Base-by-base conservation (phyloP, 2,113 vertebrate genomes). In the Mus pahari region DNA sequence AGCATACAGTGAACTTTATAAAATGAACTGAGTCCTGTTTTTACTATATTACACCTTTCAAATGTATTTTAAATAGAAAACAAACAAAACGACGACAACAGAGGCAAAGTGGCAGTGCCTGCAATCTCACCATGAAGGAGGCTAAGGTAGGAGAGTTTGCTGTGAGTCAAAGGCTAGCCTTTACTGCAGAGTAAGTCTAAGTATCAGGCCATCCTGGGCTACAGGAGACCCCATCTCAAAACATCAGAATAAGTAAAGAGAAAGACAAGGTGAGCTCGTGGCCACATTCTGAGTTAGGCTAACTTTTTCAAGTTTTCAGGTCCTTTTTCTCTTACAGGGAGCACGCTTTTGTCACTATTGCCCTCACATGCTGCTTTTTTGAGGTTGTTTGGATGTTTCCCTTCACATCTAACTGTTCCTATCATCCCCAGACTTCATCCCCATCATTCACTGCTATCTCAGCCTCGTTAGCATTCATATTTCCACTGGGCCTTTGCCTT, bases 181-280 rank as follows among this genome's bases (percentile, higher is more conserved):
- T 66, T 42, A 62, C 42, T 86, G 1, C 42, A 20, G 11, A 17
- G 6, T 62, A 84, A 48, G 83, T 86, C 33, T 62, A 84, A 48
- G 83, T 86, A 20, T 48, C 28, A 7, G 28, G 26, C 31, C 11
- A 68, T 20, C 10, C 39, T 50, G 83, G 14, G 28, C 28, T 50
- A 86, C 42, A 66, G 19, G 62, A 86, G 33, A 66, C 60, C 39
- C 24, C 45, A 7, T 48, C 64, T 86, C 45, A 33, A 50, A 86
- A 86, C 62, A 68, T 22, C 64, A 68, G 20, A 36, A 22, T 68
- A 86, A 68, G 50, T 86, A 64, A 45, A 64, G 17, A 68, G 55
- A 92, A 96, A 95, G 78, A 75, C 31, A 93, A 93, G 26, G 77
- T 75, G 17, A 90, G 77, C 19, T 91, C 75, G 88, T 33, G 75